A percentile compares a stretch with the other conserved stretches of the same genome.
Evolutionary conservation across 2,888 invertebrate genomes (phyloP).

Genomic region (Camptogramma bilineatum): DNA sequence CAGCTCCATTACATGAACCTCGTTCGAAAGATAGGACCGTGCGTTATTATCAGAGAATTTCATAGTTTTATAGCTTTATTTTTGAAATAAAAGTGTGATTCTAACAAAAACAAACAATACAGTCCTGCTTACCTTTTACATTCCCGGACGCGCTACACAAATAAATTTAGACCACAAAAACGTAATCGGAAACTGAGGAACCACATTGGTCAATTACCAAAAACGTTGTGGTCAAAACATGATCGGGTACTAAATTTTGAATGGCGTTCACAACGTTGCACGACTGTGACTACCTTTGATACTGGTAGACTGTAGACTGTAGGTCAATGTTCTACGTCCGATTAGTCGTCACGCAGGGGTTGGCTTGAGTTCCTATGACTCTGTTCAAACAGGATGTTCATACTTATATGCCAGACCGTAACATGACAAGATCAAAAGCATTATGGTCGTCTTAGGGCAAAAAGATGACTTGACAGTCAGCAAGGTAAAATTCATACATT

Average conservation of each 20-base stretch:
- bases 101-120: slow-evolving; percentile 7
- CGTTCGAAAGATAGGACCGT: slow-evolving; percentile 7
- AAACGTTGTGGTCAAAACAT: slow-evolving; percentile 32
- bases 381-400: slow-evolving; percentile 20
- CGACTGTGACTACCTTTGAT: slow-evolving; percentile 31
- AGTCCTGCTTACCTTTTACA: neutral
- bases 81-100: neutral
- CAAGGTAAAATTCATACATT: too few relatives aligned
- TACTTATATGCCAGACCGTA: neutral
- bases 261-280: slow-evolving; percentile 12
- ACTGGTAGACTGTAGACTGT: slow-evolving; percentile 23
- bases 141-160: slow-evolving; percentile 23
- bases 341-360: slow-evolving; percentile 38
- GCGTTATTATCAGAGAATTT: slow-evolving; percentile 5
- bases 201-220: slow-evolving; percentile 31
- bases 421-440: slow-evolving; percentile 3
- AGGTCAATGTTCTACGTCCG: slow-evolving; percentile 40
- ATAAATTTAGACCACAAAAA: slow-evolving; percentile 26
- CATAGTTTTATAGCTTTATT: neutral
- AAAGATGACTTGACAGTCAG: neutral
- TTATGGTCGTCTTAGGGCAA: neutral
- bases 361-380: slow-evolving; percentile 19
- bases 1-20: slow-evolving; percentile 1
- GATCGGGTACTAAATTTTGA: slow-evolving; percentile 20
- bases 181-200: slow-evolving; percentile 33